These are phyloP conservation scores for Neelides folsomi DNA, from an alignment of 2,888 invertebrate species.

Conservation along the genomic window DNA sequence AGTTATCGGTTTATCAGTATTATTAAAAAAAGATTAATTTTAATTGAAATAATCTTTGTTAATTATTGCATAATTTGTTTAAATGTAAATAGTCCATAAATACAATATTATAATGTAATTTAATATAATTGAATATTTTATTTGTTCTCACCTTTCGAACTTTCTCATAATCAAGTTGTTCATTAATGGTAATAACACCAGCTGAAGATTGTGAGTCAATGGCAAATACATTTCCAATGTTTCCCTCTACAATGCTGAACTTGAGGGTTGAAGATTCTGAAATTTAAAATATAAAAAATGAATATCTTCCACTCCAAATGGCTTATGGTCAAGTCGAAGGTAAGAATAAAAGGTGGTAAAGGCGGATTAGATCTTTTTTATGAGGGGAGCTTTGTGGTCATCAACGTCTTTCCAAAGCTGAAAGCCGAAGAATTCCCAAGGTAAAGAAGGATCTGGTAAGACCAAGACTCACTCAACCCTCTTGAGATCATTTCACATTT, in stretches of 20 bases:
- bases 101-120: no score
- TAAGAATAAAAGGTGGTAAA: background rate
- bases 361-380: background rate
- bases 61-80: no score
- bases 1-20: no score
- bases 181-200: slow-evolving; percentile 69
- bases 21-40: no score
- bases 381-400: background rate
- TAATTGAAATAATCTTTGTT: no score
- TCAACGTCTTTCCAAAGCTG: no score
- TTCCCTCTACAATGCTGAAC: slow-evolving; percentile 78
- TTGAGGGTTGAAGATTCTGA: slow-evolving; percentile 58
- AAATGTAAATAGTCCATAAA: no score
- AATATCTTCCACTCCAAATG: background rate
- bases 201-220: slow-evolving; percentile 59
- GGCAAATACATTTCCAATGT: slow-evolving; percentile 69
- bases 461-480: slow-evolving; percentile 9
- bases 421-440: no score
- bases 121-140: no score
- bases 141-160: slow-evolving; percentile 44
- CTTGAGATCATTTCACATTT: slow-evolving; percentile 11
- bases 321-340: background rate
- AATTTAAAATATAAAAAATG: slow-evolving; percentile 9
- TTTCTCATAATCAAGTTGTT: slow-evolving; percentile 65
- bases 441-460: background rate